phyloP scores from a whole-genome alignment of 1,140 invertebrate genomes.

The Leptopilina clavipes region DNA sequence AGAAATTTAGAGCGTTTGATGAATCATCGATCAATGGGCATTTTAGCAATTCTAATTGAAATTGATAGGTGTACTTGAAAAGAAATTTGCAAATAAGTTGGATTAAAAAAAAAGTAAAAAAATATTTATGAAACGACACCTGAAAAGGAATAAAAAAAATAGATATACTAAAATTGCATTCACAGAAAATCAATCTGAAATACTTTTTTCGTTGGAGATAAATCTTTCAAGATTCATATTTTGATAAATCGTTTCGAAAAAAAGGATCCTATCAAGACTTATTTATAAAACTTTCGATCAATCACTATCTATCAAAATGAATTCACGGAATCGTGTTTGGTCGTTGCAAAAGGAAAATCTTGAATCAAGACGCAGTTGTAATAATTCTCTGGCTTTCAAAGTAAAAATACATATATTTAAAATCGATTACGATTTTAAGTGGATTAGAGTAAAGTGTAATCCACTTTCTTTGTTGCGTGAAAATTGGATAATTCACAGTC shows the following conservation, averaged over 20 bases:
- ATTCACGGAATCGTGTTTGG: not conserved
- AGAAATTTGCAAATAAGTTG: not conserved
- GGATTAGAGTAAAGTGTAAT: not conserved
- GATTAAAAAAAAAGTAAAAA: no score
- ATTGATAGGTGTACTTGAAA: not conserved
- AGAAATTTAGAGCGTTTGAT: constrained; percentile 17
- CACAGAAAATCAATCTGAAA: not conserved
- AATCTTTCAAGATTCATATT: constrained; percentile 26
- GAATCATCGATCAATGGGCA: not conserved
- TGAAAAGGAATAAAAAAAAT: no score
- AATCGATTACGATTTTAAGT: not conserved
- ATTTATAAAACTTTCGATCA: not conserved
- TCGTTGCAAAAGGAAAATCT: not conserved
- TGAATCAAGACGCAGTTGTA: not conserved
- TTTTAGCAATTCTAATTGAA: not conserved
- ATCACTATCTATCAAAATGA: constrained; percentile 26
- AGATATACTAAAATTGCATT: not conserved
- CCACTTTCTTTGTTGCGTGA: constrained; percentile 30
- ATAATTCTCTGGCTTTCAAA: no score
- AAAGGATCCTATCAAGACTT: not conserved
- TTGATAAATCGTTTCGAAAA: constrained; percentile 13
- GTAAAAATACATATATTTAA: no score
- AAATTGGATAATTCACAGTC: constrained; percentile 30
- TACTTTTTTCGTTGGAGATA: not conserved
- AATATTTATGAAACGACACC: no score